These are phyloP conservation scores for Grapholita molesta DNA, from an alignment of 1,140 invertebrate species.

Conservation along the genomic window DNA sequence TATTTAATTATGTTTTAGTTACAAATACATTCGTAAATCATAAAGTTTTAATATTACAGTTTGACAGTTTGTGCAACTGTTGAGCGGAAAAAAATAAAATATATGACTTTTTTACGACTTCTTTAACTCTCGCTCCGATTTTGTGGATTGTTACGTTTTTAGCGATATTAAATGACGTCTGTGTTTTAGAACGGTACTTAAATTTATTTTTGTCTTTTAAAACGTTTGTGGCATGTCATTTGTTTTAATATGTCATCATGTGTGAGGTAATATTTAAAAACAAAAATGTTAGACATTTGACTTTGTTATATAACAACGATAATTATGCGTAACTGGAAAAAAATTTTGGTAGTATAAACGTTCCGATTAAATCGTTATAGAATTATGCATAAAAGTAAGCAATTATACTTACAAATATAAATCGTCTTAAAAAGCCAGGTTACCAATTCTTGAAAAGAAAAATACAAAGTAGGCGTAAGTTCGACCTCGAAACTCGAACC, in stretches of 20 bases:
- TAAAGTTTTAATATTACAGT: background rate
- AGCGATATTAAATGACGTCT: background rate
- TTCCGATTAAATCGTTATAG: no score
- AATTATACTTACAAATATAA: no score
- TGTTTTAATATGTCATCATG: background rate
- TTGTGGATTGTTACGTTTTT: background rate
- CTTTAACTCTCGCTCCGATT: background rate
- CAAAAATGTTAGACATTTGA: no score
- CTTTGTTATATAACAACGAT: no score
- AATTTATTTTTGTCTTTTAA: background rate
- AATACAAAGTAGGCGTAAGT: conserved; percentile 1
- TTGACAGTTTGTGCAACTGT: conserved; percentile 10
- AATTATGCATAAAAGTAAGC: no score
- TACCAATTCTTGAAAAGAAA: background rate
- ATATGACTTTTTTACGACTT: conserved; percentile 9
- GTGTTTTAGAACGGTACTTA: background rate
- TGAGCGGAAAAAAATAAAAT: conserved; percentile 13
- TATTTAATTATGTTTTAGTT: conserved; percentile 5
- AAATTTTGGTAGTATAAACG: no score
- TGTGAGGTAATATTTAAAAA: no score
- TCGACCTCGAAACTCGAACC: conserved; percentile 2
- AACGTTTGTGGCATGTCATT: background rate
- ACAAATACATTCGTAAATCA: background rate
- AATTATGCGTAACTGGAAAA: no score
- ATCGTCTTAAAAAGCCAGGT: no score